Conservation (phyloP, 2,797 vertebrate species). For the Rhynchonycteris naso region DNA sequence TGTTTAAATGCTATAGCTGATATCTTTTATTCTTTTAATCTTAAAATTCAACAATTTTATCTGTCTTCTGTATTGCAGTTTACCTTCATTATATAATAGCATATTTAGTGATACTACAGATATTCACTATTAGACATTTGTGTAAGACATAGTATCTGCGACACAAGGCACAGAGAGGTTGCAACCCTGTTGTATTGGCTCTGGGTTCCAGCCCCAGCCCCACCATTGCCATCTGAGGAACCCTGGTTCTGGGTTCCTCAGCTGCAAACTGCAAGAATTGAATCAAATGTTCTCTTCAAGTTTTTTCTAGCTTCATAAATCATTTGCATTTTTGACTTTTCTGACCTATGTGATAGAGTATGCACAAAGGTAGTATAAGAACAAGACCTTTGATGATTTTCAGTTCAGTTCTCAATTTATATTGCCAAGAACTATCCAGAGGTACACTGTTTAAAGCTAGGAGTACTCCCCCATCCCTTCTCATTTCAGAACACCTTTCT, state of each 20-base stretch:
- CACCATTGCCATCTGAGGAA: not conserved
- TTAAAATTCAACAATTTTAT: not conserved
- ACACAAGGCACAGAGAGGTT: not conserved
- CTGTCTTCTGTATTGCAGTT: not conserved
- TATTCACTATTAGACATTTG: not conserved
- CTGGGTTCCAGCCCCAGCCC: not conserved
- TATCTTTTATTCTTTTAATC: not conserved
- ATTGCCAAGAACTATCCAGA: not conserved
- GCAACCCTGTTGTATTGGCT: not conserved
- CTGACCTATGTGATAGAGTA: too few relatives aligned
- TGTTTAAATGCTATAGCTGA: not conserved
- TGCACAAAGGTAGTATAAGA: not conserved
- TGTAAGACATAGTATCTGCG: not conserved
- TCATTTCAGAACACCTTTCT: constrained; percentile 89
- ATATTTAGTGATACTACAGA: not conserved
- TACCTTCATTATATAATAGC: not conserved
- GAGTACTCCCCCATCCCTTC: not conserved
- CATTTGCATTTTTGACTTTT: not conserved
- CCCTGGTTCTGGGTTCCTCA: not conserved
- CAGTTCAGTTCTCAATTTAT: not conserved
- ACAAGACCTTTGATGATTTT: not conserved
- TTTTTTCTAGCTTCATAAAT: not conserved
- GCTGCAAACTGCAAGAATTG: not conserved
- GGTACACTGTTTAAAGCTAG: not conserved
- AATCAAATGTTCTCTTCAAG: not conserved